Evolutionary conservation across 1,140 invertebrate species (phyloP), one percentile per base, ranked within the genome.

Genomic region (Saxidomus purpurata): DNA sequence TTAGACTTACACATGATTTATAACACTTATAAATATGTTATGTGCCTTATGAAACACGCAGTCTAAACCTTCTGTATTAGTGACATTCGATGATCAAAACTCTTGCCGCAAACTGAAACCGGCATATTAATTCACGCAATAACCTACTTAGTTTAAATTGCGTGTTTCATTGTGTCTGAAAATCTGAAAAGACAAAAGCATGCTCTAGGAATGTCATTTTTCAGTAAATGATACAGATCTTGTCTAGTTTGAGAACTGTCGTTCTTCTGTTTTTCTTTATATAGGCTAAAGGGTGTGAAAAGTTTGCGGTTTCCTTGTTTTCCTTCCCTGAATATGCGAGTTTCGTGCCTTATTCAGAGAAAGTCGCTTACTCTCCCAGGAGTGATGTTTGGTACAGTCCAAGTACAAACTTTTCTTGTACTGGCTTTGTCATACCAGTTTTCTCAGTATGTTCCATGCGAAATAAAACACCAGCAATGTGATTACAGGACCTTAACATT

Each of bases 401-500:
- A 89, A 43, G 36, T 15, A 67, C 67, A 79, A 3, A 79, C 13
- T 28, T 59, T 63, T 28, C 31, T 38, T 31, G 88, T 89, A 19
- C 25, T 13, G 52, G 4, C 17, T 17, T 67, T 36, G 34, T 36
- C 4, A 13, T 3, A 34, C 79, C 77, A 15, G 52, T 81, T 28
- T 85, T 76, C 0, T 52, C 67, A 28, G 63, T 36, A 81, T 74
- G 43, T 43, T 89, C 88, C 4, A 89, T 36, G 25, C 49, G 36
- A 38, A 89, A 89, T 4, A 89, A 43, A 1, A 87, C n/a, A 28
- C 77, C 71, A n/a, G 83, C 83, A 61, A 87, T 49, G 61, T 90
- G 83, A 25, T 86, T 87, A 43, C 89, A 90, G 22, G 55, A 31
- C 4, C 76, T 83, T 38, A 67, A 47, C 76, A 71, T 90, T 0